A percentile compares a stretch with the other conserved stretches of the same genome.
phyloP scores from a whole-genome alignment of 2,113 vertebrate genomes.

The Rhombomys opimus region DNA sequence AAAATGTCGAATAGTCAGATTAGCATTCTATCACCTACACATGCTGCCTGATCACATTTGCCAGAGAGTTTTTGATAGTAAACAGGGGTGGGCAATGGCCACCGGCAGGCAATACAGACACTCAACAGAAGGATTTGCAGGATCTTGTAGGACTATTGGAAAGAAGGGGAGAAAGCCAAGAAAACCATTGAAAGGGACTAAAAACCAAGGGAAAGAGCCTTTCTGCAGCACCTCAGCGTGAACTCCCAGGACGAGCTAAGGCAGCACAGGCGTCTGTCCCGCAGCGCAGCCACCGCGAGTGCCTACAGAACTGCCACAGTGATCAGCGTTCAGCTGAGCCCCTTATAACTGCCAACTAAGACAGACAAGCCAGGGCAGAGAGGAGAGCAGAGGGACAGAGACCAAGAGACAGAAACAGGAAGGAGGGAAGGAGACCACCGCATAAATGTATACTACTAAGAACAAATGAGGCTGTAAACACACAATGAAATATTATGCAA shows the following conservation, averaged over 20 bases:
- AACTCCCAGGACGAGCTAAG: not conserved
- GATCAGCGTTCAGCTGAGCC: not conserved
- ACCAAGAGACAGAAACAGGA: no score
- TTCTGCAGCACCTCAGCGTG: not conserved
- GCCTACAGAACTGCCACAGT: not conserved
- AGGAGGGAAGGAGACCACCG: not conserved
- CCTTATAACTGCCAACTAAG: not conserved
- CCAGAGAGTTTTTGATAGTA: slow-evolving; percentile 31
- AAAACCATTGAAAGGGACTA: not conserved
- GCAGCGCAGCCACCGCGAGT: not conserved
- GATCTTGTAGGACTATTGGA: not conserved
- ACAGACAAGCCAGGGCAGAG: not conserved
- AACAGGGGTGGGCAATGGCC: slow-evolving; percentile 25
- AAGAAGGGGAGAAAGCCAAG: not conserved
- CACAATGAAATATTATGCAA: not conserved
- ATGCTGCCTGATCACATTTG: slow-evolving; percentile 54
- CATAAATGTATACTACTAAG: not conserved
- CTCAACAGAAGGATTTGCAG: not conserved
- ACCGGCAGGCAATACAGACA: slow-evolving; percentile 33
- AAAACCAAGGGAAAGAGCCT: not conserved
- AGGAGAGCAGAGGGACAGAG: rapidly evolving
- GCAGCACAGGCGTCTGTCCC: no score
- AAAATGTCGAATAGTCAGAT: slow-evolving; percentile 50
- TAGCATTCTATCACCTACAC: slow-evolving; percentile 4
- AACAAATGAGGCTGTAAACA: not conserved